Evolutionary conservation across 2,888 invertebrate species (phyloP).

Genomic region (Azorinus chamasolen): DNA sequence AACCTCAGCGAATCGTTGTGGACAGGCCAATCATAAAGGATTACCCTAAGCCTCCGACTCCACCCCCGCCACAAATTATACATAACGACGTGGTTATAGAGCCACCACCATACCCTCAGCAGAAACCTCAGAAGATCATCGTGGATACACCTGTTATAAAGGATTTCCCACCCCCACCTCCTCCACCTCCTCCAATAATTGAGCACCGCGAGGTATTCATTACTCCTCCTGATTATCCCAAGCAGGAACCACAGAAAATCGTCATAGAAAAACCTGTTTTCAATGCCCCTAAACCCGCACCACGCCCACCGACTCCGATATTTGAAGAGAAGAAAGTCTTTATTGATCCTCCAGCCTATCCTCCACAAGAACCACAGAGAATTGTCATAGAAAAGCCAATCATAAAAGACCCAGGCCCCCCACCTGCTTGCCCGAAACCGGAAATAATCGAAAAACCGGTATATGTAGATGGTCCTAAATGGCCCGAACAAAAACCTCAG

Average conservation of each 20-base stretch:
- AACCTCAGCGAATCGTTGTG: constrained; percentile 45
- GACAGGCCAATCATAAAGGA: constrained; percentile 47
- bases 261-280: constrained; percentile 52
- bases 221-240: constrained; percentile 45
- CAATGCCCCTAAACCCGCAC: constrained; percentile 44
- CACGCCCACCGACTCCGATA: constrained; percentile 40
- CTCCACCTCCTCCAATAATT: constrained; percentile 42
- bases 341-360: constrained; percentile 48
- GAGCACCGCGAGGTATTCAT: constrained; percentile 27
- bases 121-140: constrained; percentile 42
- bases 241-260: constrained; percentile 44
- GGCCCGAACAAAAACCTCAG: constrained; percentile 51
- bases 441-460: constrained; percentile 47
- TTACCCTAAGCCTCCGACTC: constrained; percentile 28
- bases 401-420: constrained; percentile 45
- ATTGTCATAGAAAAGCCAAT: constrained; percentile 55
- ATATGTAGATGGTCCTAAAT: constrained; percentile 27
- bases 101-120: constrained; percentile 39
- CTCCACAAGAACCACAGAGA: constrained; percentile 35
- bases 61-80: constrained; percentile 42
- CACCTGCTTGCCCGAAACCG: constrained; percentile 43
- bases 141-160: constrained; percentile 43
- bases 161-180: constrained; percentile 26
- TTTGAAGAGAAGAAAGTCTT: constrained; percentile 39
- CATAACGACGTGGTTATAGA: constrained; percentile 36